Conservation (phyloP, 1,140 invertebrate genomes). For the Drosophila leontia region DNA sequence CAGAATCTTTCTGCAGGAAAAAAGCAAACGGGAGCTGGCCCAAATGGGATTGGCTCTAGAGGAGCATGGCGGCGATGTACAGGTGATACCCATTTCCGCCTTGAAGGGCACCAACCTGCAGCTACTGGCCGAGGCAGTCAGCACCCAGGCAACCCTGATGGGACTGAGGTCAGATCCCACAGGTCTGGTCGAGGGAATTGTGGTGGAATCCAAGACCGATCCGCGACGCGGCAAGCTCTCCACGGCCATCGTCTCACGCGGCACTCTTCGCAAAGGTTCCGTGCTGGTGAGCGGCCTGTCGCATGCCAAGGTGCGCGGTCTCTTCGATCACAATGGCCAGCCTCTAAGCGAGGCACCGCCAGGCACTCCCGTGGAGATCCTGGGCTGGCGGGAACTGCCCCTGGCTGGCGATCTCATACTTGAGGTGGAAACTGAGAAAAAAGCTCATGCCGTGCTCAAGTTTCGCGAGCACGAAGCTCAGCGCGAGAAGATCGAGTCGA, state of each 20-base stretch:
- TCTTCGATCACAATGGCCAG: constrained; percentile 92
- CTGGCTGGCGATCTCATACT: constrained; percentile 94
- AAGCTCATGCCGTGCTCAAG: constrained; percentile 89
- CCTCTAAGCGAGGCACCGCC: constrained; percentile 90
- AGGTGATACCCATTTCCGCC: constrained; percentile 96
- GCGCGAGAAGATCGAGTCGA: constrained; percentile 87
- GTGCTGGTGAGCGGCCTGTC: constrained; percentile 93
- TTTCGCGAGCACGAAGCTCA: constrained; percentile 87
- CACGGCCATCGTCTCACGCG: constrained; percentile 95
- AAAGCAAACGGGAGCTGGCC: constrained; percentile 90
- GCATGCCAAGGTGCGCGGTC: constrained; percentile 94
- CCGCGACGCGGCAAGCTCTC: constrained; percentile 91
- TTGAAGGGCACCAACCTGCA: constrained; percentile 93
- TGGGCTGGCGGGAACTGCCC: constrained; percentile 95
- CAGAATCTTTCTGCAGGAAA: constrained; percentile 86
- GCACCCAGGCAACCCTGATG: constrained; percentile 95
- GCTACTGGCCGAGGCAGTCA: constrained; percentile 93
- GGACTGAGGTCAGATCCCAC: constrained; percentile 92
- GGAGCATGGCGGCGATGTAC: constrained; percentile 95
- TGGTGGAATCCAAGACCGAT: constrained; percentile 95
- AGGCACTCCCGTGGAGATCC: constrained; percentile 92
- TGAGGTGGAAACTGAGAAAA: constrained; percentile 92
- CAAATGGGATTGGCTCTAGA: constrained; percentile 94
- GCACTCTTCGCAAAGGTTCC: constrained; percentile 93
- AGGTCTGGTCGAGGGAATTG: constrained; percentile 94